A percentile compares a stretch with the other conserved stretches of the same genome.
These are phyloP conservation scores for Macquaria australasica DNA, from an alignment of 2,113 vertebrate species.

Conservation along the genomic window DNA sequence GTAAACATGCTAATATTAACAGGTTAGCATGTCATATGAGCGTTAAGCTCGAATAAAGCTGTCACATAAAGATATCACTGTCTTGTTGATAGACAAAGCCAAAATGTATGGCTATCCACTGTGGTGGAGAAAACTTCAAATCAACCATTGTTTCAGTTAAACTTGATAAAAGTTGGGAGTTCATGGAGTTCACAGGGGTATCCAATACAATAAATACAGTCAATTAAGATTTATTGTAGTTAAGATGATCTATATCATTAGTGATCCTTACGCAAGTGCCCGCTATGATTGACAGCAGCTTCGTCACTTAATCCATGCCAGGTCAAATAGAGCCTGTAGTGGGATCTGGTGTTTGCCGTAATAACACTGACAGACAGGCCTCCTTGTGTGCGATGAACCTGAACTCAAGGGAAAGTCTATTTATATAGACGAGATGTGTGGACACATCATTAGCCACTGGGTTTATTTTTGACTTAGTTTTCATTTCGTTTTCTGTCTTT, in stretches of 20 bases:
- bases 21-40: background rate
- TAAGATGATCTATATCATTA: background rate
- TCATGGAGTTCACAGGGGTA: background rate
- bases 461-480: background rate
- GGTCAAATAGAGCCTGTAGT: background rate
- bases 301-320: background rate
- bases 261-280: background rate
- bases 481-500: background rate
- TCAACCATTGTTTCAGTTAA: background rate
- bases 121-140: background rate
- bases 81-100: background rate
- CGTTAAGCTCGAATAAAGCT: too few species aligned
- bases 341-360: conserved; percentile 8
- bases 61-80: background rate
- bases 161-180: background rate
- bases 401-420: background rate
- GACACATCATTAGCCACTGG: background rate
- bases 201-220: too few species aligned
- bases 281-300: background rate
- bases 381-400: conserved; percentile 7
- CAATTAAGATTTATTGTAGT: background rate
- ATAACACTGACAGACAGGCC: conserved; percentile 7
- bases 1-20: background rate
- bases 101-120: background rate
- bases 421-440: background rate